Evolutionary conservation across 2,888 invertebrate species (phyloP).

Genomic region (Theodoxus fluviatilis): DNA sequence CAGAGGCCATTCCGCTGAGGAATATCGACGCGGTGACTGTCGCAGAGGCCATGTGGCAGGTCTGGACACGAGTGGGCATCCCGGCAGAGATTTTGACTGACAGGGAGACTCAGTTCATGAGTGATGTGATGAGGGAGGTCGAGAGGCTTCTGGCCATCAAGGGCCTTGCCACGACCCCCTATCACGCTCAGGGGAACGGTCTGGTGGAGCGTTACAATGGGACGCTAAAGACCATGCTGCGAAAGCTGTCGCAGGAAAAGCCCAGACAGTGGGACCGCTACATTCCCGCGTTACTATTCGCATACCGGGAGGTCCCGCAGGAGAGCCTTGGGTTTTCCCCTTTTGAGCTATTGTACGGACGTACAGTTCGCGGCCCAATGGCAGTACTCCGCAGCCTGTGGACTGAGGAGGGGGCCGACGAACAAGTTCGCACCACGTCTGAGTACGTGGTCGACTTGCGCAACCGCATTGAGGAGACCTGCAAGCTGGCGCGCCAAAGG

Average conservation of each 20-base stretch:
- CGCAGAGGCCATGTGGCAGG: conserved; percentile 33
- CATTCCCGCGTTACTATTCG: too few species aligned
- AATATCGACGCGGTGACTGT: conserved; percentile 31
- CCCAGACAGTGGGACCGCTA: too few species aligned
- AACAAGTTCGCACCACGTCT: conserved; percentile 11
- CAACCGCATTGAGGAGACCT: conserved; percentile 7
- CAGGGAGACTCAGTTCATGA: conserved; percentile 31
- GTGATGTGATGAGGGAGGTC: conserved; percentile 32
- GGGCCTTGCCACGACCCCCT: conserved; percentile 26
- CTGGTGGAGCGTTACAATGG: too few species aligned
- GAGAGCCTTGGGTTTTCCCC: conserved; percentile 28
- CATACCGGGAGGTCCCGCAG: conserved; percentile 29
- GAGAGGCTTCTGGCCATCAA: conserved; percentile 30
- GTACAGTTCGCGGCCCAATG: conserved; percentile 25
- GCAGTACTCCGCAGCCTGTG: conserved; percentile 25
- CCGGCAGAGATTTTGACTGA: conserved; percentile 33
- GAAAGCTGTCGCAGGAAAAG: too few species aligned
- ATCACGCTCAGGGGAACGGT: too few species aligned
- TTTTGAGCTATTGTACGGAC: conserved; percentile 31
- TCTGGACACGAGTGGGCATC: conserved; percentile 32
- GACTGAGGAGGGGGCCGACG: conserved; percentile 25
- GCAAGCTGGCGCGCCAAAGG: conserved; percentile 28
- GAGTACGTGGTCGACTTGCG: conserved; percentile 16
- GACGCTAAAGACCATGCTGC: too few species aligned
- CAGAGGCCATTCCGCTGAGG: conserved; percentile 30